Evolutionary conservation across 2,888 invertebrate genomes (phyloP).

Genomic region (Epinotia brunnichana): DNA sequence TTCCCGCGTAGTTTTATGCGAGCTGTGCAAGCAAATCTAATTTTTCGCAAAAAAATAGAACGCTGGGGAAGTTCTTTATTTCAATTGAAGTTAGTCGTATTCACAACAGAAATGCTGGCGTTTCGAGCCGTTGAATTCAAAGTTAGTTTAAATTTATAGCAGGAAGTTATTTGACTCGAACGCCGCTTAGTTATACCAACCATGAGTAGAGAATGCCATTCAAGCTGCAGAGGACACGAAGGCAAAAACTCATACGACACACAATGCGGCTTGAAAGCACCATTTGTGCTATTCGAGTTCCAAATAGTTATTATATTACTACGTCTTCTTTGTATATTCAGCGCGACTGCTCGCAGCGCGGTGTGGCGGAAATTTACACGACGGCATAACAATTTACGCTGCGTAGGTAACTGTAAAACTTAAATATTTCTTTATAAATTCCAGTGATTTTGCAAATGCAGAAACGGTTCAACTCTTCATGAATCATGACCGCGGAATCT

Average conservation of each 20-base stretch:
- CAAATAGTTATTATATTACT: constrained; percentile 32
- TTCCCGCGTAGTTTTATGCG: neutral
- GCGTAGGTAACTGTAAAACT: neutral
- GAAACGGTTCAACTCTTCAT: constrained; percentile 21
- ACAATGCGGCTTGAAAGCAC: constrained; percentile 18
- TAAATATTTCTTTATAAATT: constrained; percentile 1
- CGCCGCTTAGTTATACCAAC: constrained; percentile 43
- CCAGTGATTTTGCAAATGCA: constrained; percentile 22
- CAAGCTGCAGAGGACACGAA: constrained; percentile 18
- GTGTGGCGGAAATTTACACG: constrained; percentile 17
- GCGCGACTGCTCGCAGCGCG: neutral
- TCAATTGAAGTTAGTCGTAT: constrained; percentile 64
- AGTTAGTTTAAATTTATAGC: constrained; percentile 59
- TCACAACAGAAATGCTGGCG: constrained; percentile 53
- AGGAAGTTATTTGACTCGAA: constrained; percentile 59
- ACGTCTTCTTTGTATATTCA: constrained; percentile 31
- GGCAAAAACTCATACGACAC: constrained; percentile 23
- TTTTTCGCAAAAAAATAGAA: constrained; percentile 60
- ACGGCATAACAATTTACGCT: constrained; percentile 12
- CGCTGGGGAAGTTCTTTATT: constrained; percentile 60
- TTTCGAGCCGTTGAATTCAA: constrained; percentile 59
- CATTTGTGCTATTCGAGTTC: constrained; percentile 25
- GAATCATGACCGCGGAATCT: constrained; percentile 24
- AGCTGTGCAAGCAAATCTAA: constrained; percentile 38
- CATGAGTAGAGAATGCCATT: constrained; percentile 15